These are phyloP conservation scores for Mohoua ochrocephala DNA, from an alignment of 2,113 vertebrate genomes.

Conservation along the genomic window DNA sequence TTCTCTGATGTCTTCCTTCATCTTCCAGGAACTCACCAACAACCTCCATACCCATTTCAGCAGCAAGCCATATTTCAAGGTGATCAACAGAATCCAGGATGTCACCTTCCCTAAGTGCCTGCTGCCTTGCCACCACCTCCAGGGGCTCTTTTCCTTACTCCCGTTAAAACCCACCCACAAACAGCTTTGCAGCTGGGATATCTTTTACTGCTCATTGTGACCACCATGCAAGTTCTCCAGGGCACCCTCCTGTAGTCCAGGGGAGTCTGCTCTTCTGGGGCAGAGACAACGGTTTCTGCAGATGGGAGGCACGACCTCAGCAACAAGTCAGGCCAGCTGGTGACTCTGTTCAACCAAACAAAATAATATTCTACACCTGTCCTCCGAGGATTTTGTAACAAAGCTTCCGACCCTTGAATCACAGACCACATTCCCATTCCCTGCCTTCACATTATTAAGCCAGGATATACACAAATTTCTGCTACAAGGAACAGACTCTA, in stretches of 20 bases:
- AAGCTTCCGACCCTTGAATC: not conserved
- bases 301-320: accelerated
- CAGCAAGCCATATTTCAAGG: not conserved
- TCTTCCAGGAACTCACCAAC: not conserved
- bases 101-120: not conserved
- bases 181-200: not conserved
- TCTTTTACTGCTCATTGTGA: not conserved
- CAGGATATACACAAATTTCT: not conserved
- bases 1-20: not conserved
- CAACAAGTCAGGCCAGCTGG: not conserved
- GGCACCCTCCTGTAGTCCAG: not conserved
- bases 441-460: not conserved
- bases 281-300: not conserved
- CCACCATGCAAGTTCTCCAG: not conserved
- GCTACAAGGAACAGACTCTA: not conserved
- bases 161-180: not conserved
- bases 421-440: not conserved
- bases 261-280: not conserved
- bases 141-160: not conserved
- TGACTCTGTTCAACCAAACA: not conserved
- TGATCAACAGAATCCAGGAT: accelerated
- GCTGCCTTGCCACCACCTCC: not conserved
- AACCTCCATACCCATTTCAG: not conserved
- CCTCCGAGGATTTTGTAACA: not conserved
- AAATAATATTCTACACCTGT: not conserved